Conservation (phyloP, 2,888 invertebrate genomes). For the Lepidocyrtoides sp. region DNA sequence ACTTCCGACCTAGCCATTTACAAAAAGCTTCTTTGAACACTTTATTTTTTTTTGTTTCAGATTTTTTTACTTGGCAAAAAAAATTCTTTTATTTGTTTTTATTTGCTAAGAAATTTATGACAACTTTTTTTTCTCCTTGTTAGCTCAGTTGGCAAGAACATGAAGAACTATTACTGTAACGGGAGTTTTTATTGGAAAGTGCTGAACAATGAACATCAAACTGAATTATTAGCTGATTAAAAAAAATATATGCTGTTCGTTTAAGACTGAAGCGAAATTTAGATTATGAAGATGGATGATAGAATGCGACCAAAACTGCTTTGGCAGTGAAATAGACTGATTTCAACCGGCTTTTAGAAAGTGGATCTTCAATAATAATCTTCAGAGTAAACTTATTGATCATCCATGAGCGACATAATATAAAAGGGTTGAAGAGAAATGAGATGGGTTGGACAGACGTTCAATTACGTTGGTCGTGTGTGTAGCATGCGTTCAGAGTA, state of each 20-base stretch:
- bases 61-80: background rate
- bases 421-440: too few relatives aligned
- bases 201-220: too few relatives aligned
- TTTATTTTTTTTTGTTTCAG: background rate
- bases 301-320: conserved; percentile 60
- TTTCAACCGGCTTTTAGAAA: conserved; percentile 74
- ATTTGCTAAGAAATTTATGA: background rate
- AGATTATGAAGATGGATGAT: background rate
- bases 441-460: background rate
- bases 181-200: too few relatives aligned
- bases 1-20: conserved; percentile 69
- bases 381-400: too few relatives aligned
- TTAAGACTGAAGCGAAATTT: conserved; percentile 10
- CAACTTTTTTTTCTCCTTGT: background rate
- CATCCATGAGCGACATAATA: background rate
- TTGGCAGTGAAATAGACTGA: conserved; percentile 62
- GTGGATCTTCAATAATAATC: too few relatives aligned
- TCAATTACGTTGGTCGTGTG: background rate
- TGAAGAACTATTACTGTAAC: too few relatives aligned
- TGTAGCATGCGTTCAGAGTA: background rate
- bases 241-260: background rate
- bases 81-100: background rate
- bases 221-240: too few relatives aligned
- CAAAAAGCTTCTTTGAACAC: conserved; percentile 24
- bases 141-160: too few relatives aligned